phyloP scores from a whole-genome alignment of 2,888 invertebrate genomes.

The Oligia fasciuncula region DNA sequence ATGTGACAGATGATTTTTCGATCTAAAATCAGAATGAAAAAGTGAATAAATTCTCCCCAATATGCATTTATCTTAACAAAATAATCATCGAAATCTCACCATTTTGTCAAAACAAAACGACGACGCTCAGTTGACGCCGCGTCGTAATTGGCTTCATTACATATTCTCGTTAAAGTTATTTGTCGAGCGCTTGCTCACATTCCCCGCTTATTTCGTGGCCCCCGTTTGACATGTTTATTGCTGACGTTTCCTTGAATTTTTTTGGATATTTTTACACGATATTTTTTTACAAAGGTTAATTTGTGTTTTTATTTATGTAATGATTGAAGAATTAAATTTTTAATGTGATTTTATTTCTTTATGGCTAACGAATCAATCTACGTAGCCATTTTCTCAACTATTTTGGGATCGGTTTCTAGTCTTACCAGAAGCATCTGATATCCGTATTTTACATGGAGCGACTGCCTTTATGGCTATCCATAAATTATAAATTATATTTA shows the following conservation, averaged over 20 bases:
- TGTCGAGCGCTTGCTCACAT: slow-evolving; percentile 38
- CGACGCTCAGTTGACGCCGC: slow-evolving; percentile 48
- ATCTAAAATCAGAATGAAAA: neutral
- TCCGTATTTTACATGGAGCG: too few relatives aligned
- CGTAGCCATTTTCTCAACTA: too few relatives aligned
- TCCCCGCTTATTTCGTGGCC: slow-evolving; percentile 52
- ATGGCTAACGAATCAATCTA: too few relatives aligned
- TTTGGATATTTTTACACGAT: slow-evolving; percentile 1
- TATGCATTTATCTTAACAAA: slow-evolving; percentile 47
- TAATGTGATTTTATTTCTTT: neutral
- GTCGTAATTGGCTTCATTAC: slow-evolving; percentile 67
- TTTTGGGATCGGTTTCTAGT: too few relatives aligned
- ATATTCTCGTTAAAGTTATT: slow-evolving; percentile 61
- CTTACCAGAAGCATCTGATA: too few relatives aligned
- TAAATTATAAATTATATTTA: neutral
- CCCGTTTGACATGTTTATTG: slow-evolving; percentile 61
- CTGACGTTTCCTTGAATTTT: slow-evolving; percentile 24
- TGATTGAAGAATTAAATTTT: neutral
- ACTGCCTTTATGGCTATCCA: neutral
- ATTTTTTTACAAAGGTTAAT: slow-evolving; percentile 15
- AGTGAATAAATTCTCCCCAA: neutral
- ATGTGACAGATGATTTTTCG: neutral
- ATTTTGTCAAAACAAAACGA: slow-evolving; percentile 67
- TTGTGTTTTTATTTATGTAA: neutral
- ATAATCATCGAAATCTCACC: slow-evolving; percentile 36